Evolutionary conservation across 2,888 invertebrate species (phyloP).

Genomic region (Entomobrya multifasciata): DNA sequence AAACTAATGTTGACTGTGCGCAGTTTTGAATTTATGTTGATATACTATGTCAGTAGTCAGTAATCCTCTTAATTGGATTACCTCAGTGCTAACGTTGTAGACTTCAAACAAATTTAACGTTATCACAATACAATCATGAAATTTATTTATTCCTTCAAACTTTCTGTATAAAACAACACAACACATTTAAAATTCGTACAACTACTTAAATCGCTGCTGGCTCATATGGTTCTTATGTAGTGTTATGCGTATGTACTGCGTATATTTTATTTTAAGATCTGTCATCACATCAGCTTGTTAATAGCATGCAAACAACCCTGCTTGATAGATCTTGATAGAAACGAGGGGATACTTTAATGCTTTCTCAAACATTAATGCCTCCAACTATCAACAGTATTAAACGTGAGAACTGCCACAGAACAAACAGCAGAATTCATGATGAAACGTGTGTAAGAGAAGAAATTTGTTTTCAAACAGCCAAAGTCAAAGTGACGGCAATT

Average conservation of each 20-base stretch:
- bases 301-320: background rate
- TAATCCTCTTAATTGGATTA: constrained; percentile 19
- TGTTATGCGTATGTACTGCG: background rate
- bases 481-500: constrained; percentile 35
- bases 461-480: background rate
- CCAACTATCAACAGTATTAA: background rate
- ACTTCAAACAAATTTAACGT: background rate
- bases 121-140: background rate
- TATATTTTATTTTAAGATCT: background rate
- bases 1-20: too few species aligned
- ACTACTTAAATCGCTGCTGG: background rate
- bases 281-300: constrained; percentile 39
- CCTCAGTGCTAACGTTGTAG: background rate
- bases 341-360: too few species aligned
- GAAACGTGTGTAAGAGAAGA: background rate
- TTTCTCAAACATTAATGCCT: background rate
- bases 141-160: background rate
- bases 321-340: background rate
- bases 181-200: constrained; percentile 6
- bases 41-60: too few species aligned
- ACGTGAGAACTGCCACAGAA: background rate
- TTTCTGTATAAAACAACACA: background rate
- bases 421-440: background rate
- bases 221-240: too few species aligned
- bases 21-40: too few species aligned